Conservation (phyloP, 1,140 invertebrate genomes). For the Adelges cooleyi region DNA sequence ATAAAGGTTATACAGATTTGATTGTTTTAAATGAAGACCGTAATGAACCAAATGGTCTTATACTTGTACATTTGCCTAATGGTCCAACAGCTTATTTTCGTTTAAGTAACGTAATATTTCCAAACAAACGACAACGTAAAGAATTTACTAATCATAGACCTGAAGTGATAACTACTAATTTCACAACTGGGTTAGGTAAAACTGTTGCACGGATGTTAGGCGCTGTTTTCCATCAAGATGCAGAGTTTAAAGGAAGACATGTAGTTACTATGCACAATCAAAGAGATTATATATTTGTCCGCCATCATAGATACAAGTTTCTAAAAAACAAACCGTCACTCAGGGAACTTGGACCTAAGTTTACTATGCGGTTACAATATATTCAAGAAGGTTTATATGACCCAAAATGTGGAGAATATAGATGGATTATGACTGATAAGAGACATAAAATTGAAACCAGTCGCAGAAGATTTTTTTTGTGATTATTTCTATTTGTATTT, state of each 20-base stretch:
- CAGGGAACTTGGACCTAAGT: conserved; percentile 89
- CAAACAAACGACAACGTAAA: conserved; percentile 61
- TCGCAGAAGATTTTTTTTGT: conserved; percentile 79
- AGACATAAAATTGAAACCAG: conserved; percentile 85
- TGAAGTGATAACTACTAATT: conserved; percentile 94
- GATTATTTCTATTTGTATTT: too few species aligned
- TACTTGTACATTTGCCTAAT: conserved; percentile 85
- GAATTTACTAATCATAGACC: conserved; percentile 76
- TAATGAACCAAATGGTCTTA: conserved; percentile 79
- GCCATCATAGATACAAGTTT: conserved; percentile 97
- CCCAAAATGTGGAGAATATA: conserved; percentile 89
- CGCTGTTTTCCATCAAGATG: conserved; percentile 92
- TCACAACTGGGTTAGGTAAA: conserved; percentile 83
- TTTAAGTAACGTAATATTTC: conserved; percentile 60
- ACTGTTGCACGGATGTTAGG: conserved; percentile 85
- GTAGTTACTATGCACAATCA: conserved; percentile 98
- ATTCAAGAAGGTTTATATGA: conserved; percentile 96
- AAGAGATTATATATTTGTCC: conserved; percentile 96
- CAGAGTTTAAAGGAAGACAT: conserved; percentile 82
- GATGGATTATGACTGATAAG: conserved; percentile 88
- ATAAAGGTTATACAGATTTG: conserved; percentile 75
- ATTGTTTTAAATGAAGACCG: conserved; percentile 88
- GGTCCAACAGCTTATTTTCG: conserved; percentile 78
- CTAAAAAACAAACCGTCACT: conserved; percentile 55
- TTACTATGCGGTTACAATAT: conserved; percentile 84